Evolutionary conservation across 2,888 invertebrate species (phyloP), one percentile per base, ranked within the genome.

Genomic region (Galerucella pusilla): DNA sequence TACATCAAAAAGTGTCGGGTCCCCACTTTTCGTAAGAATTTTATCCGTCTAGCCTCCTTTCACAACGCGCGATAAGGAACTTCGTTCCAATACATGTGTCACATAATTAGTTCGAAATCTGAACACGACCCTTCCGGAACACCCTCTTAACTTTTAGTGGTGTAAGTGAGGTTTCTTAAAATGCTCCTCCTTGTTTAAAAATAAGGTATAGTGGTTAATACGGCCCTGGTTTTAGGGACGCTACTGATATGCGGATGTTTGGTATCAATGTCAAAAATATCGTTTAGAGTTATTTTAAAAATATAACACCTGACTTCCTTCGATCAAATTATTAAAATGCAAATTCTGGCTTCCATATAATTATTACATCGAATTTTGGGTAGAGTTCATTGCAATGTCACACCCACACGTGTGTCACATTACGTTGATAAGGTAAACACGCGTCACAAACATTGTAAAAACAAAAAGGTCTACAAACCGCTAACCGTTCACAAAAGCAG

Each of bases 331-430:
- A 52, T 16, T 20, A 12, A 20, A 49, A 63, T 42, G 14, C 63
- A 59, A 59, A 59, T 63, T 63, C 25, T 20, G 11, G 45, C 46
- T 16, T 9, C 25, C 20, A 20, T 20, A 10, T 16, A 16, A 20
- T 57, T 57, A 20, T 10, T 57, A 57, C 7, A 61, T 20, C 12
- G 9, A 78, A 76, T 79, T 79, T 80, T 71, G 77, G 77, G 70
- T 72, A 74, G 75, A 79, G 80, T 79, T 78, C 78, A 79, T 67
- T 71, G 76, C 79, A 80, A 80, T 76, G 80, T 80, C 80, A 75
- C 78, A 73, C 80, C 80, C 70, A 80, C 80, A 76, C 65, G 68
- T 74, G 75, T 71, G 60, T 49, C 75, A 54, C 68, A 35, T 74
- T 74, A 71, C 74, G 76, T 77, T 74, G 76, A 71, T 69, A 71